A percentile compares a stretch with the other conserved stretches of the same genome.
Conservation (phyloP, 2,113 vertebrate species). For the Chitala chitala region DNA sequence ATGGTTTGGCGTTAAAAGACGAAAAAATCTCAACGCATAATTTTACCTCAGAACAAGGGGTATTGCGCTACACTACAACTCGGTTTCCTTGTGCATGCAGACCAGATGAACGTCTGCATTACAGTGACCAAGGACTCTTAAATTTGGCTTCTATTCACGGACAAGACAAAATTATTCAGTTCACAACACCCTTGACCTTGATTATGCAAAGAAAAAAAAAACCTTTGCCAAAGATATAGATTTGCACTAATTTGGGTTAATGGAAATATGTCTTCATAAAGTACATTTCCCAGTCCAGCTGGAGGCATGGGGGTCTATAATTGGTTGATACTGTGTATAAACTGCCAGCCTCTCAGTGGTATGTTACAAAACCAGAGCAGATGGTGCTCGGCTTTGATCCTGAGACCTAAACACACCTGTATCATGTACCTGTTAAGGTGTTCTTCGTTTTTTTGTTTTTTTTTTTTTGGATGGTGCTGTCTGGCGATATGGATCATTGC, state of each 20-base stretch:
- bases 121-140: conserved; percentile 4
- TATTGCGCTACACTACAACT: not conserved
- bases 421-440: no score
- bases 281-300: not conserved
- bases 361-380: not conserved
- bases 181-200: no score
- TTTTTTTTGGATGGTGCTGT: no score
- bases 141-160: not conserved
- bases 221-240: not conserved
- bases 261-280: not conserved
- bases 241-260: not conserved
- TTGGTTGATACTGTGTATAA: not conserved
- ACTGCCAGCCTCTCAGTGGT: no score
- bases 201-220: no score
- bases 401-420: not conserved
- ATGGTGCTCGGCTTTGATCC: not conserved
- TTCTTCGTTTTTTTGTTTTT: no score
- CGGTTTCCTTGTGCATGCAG: no score
- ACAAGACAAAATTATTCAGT: no score
- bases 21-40: conserved; percentile 5
- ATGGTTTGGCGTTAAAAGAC: conserved; percentile 1
- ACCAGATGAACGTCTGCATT: conserved; percentile 3
- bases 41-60: conserved; percentile 8
- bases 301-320: not conserved
- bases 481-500: no score